Percentiles rank a stretch among this genome's conserved stretches.
phyloP scores from a whole-genome alignment of 2,888 invertebrate genomes.

The Synanthedon tipuliformis region DNA sequence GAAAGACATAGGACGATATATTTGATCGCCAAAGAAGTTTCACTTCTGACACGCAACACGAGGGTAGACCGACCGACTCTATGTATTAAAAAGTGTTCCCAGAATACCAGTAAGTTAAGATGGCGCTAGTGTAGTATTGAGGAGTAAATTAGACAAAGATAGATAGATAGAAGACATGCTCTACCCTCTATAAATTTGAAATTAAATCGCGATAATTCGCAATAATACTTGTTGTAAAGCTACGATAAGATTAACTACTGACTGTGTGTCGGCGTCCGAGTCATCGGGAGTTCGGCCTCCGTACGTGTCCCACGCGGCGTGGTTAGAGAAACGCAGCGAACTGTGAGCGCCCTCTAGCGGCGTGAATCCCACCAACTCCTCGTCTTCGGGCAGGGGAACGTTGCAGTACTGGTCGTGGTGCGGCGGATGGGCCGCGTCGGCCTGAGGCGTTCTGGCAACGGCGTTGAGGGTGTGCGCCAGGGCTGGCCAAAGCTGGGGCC shows the following conservation, averaged over 20 bases:
- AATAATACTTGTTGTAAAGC: background rate
- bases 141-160: too few species aligned
- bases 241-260: background rate
- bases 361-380: conserved; percentile 82
- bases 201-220: too few species aligned
- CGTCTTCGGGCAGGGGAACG: conserved; percentile 82
- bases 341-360: conserved; percentile 74
- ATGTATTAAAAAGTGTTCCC: too few species aligned
- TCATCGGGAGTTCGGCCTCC: conserved; percentile 32
- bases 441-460: conserved; percentile 61
- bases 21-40: too few species aligned
- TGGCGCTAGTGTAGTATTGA: too few species aligned
- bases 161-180: too few species aligned
- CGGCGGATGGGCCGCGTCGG: conserved; percentile 12
- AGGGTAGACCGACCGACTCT: too few species aligned
- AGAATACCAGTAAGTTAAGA: too few species aligned
- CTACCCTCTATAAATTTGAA: too few species aligned
- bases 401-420: too few species aligned
- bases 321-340: conserved; percentile 57
- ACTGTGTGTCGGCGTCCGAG: conserved; percentile 12
- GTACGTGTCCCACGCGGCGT: conserved; percentile 46
- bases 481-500: conserved; percentile 83
- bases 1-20: too few species aligned
- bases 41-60: too few species aligned
- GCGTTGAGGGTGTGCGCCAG: conserved; percentile 80